These are phyloP conservation scores for Aphelinus atriplicis DNA, from an alignment of 1,140 invertebrate genomes.

Conservation along the genomic window DNA sequence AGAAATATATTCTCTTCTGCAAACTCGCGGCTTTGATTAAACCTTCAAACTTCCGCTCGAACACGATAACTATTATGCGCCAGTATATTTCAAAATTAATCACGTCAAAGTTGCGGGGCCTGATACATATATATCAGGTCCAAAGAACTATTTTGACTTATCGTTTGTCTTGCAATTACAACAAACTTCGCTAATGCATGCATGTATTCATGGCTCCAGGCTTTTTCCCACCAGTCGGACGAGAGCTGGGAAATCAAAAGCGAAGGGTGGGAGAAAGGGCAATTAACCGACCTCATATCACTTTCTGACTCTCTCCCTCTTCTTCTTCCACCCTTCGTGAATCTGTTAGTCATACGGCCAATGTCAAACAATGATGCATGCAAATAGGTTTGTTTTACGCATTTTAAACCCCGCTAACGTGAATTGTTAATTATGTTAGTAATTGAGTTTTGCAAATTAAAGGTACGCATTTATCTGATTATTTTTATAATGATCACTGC, in stretches of 20 bases:
- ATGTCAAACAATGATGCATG: slow-evolving; percentile 19
- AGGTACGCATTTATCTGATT: no score
- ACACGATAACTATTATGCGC: no score
- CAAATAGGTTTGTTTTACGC: slow-evolving; percentile 3
- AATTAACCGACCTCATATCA: slow-evolving; percentile 32
- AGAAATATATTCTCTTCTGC: no score
- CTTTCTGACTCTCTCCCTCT: slow-evolving; percentile 16
- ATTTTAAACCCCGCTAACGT: no score
- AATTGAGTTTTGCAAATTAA: no score
- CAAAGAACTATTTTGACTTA: slow-evolving; percentile 35
- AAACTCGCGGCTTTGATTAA: no score
- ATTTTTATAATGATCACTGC: no score
- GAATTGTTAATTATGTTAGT: no score
- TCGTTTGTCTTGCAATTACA: slow-evolving; percentile 34
- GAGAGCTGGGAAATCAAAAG: not conserved
- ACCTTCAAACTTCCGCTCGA: no score
- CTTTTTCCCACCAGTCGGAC: slow-evolving; percentile 27
- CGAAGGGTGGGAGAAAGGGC: not conserved
- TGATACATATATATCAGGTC: slow-evolving; percentile 8
- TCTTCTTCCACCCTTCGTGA: not conserved
- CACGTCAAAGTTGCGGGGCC: slow-evolving; percentile 15
- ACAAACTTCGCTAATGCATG: slow-evolving; percentile 19
- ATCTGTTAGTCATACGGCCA: slow-evolving; percentile 8
- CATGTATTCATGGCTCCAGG: slow-evolving; percentile 23
- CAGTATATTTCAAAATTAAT: slow-evolving; percentile 8